Evolutionary conservation across 1,140 invertebrate species (phyloP), one percentile per base, ranked within the genome.

Genomic region (Bombyx mandarina): DNA sequence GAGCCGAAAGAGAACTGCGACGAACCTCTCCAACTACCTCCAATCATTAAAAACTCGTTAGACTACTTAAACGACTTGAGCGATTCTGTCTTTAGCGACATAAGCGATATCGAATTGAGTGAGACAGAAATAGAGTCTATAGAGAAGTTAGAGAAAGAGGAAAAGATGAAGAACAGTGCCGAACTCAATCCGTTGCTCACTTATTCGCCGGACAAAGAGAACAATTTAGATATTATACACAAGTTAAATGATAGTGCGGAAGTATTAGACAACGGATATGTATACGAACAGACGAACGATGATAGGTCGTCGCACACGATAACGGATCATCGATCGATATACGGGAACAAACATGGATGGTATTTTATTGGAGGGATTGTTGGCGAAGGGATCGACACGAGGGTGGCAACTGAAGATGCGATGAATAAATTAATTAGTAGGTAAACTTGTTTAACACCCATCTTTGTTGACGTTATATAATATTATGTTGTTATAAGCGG

Each of bases 351-450:
- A 82, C 88, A 91, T 51, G 94, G 94, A 46, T 96, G 94, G 94
- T 91, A 92, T 77, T 96, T 93, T 91, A 91, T 96, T 60, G 93
- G 93, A 18, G 93, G 94, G 47, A 91, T 96, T 49, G 89, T 92
- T 60, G 94, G 91, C 12, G 82, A 89, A 58, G 78, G 89, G 35
- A 88, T 90, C 61, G 87, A 90, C 75, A 85, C 88, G 18, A 83
- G 87, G 44, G 81, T 90, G 58, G 91, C 92, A 8, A 91, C 91
- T 71, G 87, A 90, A 67, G 88, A 92, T 69, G 92, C 93, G 58
- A 89, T 94, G 83, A 89, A 91, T 63, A 93, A 92, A 91, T 89
- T 95, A 89, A 92, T 92, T 91, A 93, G 93, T 94, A 93, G 91
- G 92, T 93, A 92, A 92, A 87, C 84, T 87, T 87, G 68, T 83